These are phyloP conservation scores for Pteropus rufus DNA, from an alignment of 2,797 vertebrate species.

Conservation along the genomic window DNA sequence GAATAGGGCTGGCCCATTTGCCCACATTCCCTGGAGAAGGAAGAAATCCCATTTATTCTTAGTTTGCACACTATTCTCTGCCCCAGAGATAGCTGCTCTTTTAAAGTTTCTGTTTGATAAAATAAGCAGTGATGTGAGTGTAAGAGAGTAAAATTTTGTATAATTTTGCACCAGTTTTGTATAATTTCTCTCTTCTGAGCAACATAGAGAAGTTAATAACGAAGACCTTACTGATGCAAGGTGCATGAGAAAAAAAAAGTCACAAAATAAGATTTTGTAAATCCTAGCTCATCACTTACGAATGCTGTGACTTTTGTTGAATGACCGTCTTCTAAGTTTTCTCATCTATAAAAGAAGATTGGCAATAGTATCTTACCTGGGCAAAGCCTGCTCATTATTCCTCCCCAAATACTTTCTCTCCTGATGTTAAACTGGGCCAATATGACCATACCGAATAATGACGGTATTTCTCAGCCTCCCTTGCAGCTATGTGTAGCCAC, in stretches of 20 bases:
- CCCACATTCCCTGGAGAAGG: neutral
- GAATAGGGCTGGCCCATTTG: neutral
- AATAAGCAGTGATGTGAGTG: neutral
- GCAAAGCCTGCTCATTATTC: neutral
- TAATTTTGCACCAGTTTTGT: neutral
- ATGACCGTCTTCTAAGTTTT: neutral
- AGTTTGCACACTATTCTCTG: neutral
- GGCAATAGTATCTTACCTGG: neutral
- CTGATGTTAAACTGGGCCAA: neutral
- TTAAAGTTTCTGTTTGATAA: neutral
- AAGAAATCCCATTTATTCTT: neutral
- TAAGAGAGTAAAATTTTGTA: neutral
- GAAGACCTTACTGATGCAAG: neutral
- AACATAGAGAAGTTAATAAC: neutral
- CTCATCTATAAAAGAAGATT: neutral
- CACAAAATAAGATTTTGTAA: neutral
- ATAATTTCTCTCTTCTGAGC: neutral
- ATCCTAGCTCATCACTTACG: neutral
- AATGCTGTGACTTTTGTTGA: neutral
- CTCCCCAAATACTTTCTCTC: neutral
- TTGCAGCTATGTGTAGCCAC: neutral
- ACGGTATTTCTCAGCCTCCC: neutral
- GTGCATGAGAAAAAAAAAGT: neutral
- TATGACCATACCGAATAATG: neutral
- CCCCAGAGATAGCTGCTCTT: neutral